A percentile compares a stretch with the other conserved stretches of the same genome.
Evolutionary conservation across 2,113 vertebrate species (phyloP).

Genomic region (Gymnobelideus leadbeateri): DNA sequence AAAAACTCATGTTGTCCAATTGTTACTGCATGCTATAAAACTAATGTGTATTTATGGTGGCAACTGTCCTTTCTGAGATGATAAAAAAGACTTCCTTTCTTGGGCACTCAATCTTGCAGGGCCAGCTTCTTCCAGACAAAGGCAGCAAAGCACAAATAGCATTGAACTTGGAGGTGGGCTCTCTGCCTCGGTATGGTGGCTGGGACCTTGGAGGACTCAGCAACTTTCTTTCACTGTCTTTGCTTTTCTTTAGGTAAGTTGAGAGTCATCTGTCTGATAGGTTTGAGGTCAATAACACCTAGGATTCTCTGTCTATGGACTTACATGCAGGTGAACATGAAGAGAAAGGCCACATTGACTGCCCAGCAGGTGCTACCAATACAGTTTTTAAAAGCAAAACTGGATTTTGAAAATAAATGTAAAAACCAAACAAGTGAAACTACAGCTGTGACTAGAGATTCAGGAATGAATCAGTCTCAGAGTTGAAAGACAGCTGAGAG

Average conservation of each 20-base stretch:
- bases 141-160: not conserved
- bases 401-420: not conserved
- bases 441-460: not conserved
- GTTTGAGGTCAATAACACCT: not conserved
- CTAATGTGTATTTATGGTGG: slow-evolving; percentile 70
- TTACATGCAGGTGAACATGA: slow-evolving; percentile 8
- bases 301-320: not conserved
- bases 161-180: slow-evolving; percentile 7
- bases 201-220: slow-evolving; percentile 41
- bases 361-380: not conserved
- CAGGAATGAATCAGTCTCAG: not conserved
- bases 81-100: slow-evolving; percentile 56
- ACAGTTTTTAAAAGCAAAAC: slow-evolving; percentile 39
- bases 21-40: slow-evolving; percentile 77
- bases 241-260: slow-evolving; percentile 34
- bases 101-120: slow-evolving; percentile 31
- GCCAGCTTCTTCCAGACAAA: slow-evolving; percentile 20
- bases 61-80: slow-evolving; percentile 66
- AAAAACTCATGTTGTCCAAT: slow-evolving; percentile 76
- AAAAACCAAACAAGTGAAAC: slow-evolving; percentile 23
- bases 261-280: not conserved
- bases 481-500: not conserved
- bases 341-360: not conserved
- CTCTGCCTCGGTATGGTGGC: not conserved
- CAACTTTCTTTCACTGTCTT: slow-evolving; percentile 42